Percentiles rank a stretch among this genome's conserved stretches.
Conservation (phyloP, 1,140 invertebrate genomes). For the Limonius californicus region DNA sequence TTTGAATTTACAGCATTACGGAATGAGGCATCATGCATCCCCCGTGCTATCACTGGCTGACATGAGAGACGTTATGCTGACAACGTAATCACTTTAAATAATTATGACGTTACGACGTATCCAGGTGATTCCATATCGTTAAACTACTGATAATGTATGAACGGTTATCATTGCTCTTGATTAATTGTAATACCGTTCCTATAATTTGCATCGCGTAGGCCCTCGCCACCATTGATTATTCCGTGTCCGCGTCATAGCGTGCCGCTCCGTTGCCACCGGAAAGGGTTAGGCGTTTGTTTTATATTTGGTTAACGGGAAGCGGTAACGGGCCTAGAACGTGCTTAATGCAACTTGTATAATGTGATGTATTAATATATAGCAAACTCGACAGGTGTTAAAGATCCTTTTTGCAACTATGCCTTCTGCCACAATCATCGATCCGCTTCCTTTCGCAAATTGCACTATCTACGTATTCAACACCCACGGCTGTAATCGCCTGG, state of each 20-base stretch:
- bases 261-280: constrained; percentile 20
- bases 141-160: neutral
- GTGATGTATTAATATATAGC: too few relatives aligned
- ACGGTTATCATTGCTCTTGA: constrained; percentile 25
- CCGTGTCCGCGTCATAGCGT: constrained; percentile 26
- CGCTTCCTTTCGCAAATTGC: too few relatives aligned
- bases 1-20: constrained; percentile 7
- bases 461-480: too few relatives aligned
- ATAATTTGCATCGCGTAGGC: constrained; percentile 33
- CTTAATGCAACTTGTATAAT: neutral
- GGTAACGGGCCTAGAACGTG: neutral
- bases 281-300: constrained; percentile 24
- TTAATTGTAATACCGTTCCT: constrained; percentile 31
- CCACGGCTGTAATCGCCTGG: too few relatives aligned
- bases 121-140: neutral
- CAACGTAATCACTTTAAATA: neutral
- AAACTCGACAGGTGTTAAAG: too few relatives aligned
- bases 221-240: constrained; percentile 30
- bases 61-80: neutral
- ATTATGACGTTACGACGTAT: neutral
- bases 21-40: neutral
- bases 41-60: neutral
- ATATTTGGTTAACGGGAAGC: constrained; percentile 19
- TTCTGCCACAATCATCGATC: too few relatives aligned
- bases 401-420: too few relatives aligned